Evolutionary conservation across 2,113 vertebrate species (phyloP), one percentile per base, ranked within the genome.

Genomic region (Mesitornis unicolor): DNA sequence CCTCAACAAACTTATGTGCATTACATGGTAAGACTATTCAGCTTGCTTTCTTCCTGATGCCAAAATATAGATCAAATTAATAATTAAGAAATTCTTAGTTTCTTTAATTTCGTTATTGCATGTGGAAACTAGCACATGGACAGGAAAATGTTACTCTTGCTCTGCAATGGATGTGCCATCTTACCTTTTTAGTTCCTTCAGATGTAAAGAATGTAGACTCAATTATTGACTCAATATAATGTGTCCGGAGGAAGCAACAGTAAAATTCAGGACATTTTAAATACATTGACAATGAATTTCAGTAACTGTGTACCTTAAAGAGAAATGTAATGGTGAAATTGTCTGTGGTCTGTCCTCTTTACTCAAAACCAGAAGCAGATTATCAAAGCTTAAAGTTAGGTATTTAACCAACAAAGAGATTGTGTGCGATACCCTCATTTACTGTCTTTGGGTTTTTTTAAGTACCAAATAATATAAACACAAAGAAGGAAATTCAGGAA

Each of bases 71-170:
- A 57, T 33, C 20, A 65, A 60, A 90, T 84, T 43, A 92, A 87
- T 84, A 84, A 89, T 77, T 95, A 56, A 89, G 83, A 84, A 42
- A 5, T 65, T 73, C 59, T 90, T 71, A 80, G 33, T 74, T 29
- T 3, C 15, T 74, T 77, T 54, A 43, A 36, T 92, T 67, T 42
- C 29, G 33, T 57, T 69, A 14, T 63, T 81, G 25, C 11, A 69
- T 71, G 16, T 80, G 18, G 83, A 73, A 76, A 56, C 16, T 36
- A 80, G 40, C 11, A 69, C 4, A 74, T 5, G 42, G 47, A 47
- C 17, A 61, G 17, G 31, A 87, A 78, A 50, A 78, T 25, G 24
- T 60, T 25, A 17, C 43, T 47, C n/a, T 56, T 87, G 19, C 14
- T 95, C 35, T 73, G 35, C 22, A 60, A n/a, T 38, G 20, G 29